phyloP scores from a whole-genome alignment of 1,140 invertebrate species.

The Atta colombica region DNA sequence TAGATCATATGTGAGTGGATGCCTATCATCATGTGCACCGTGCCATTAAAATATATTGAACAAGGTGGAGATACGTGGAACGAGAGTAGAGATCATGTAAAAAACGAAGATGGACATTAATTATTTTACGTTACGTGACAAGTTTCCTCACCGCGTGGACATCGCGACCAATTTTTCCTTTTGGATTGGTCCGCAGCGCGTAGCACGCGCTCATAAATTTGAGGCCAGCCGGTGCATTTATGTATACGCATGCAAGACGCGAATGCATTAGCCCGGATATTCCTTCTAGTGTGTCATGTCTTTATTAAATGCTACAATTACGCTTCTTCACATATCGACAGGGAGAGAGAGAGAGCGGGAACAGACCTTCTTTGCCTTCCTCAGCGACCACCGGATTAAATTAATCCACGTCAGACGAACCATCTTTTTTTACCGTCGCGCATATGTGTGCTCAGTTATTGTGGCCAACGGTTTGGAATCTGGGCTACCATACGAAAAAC shows the following conservation, averaged over 20 bases:
- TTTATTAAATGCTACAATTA: conserved; percentile 83
- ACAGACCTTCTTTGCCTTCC: conserved; percentile 38
- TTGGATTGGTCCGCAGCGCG: not conserved
- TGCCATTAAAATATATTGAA: not conserved
- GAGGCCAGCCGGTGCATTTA: not conserved
- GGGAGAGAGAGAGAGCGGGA: no score
- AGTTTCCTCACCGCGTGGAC: not conserved
- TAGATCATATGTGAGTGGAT: not conserved
- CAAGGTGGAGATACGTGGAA: not conserved
- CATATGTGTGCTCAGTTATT: not conserved
- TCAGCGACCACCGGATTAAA: conserved; percentile 62
- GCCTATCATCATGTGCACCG: not conserved
- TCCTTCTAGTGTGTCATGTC: conserved; percentile 79
- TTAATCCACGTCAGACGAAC: conserved; percentile 76
- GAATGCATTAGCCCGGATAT: conserved; percentile 78
- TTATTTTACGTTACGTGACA: conserved; percentile 26
- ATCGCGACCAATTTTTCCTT: conserved; percentile 18
- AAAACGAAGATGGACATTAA: conserved; percentile 38
- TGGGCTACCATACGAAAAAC: conserved; percentile 1
- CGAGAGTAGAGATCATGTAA: not conserved
- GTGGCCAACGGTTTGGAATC: not conserved
- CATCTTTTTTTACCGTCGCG: conserved; percentile 44
- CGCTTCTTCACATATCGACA: conserved; percentile 70
- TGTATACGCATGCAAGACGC: not conserved
- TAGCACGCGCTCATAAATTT: conserved; percentile 26